A percentile compares a stretch with the other conserved stretches of the same genome.
These are phyloP conservation scores for Ptychoptera albimana DNA, from an alignment of 2,888 invertebrate species.

Conservation along the genomic window DNA sequence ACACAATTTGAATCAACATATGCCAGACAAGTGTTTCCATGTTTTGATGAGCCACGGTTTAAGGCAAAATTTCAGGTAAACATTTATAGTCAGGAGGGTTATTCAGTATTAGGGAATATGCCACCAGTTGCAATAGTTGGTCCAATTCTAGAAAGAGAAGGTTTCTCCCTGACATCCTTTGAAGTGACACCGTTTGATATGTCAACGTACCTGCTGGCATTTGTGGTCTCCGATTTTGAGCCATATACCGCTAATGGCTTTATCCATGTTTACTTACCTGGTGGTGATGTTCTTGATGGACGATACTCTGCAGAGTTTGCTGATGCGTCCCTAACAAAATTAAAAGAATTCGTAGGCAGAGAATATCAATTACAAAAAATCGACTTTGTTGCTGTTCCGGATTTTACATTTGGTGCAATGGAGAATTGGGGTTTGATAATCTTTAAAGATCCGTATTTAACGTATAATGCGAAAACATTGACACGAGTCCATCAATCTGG, in stretches of 20 bases:
- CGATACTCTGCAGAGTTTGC: slow-evolving; percentile 4
- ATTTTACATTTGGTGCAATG: slow-evolving; percentile 38
- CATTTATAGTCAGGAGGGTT: slow-evolving; percentile 18
- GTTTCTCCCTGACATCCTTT: too few relatives aligned
- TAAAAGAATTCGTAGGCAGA: slow-evolving; percentile 2
- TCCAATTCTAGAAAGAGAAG: neutral
- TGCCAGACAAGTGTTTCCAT: slow-evolving; percentile 47
- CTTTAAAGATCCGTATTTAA: slow-evolving; percentile 25
- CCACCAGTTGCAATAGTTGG: neutral
- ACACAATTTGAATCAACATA: slow-evolving; percentile 44
- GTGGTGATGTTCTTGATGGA: neutral
- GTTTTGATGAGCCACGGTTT: slow-evolving; percentile 48
- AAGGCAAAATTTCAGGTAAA: slow-evolving; percentile 44
- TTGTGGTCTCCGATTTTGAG: slow-evolving; percentile 36
- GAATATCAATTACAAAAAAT: slow-evolving; percentile 5
- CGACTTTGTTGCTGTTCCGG: slow-evolving; percentile 43
- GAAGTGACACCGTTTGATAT: slow-evolving; percentile 30
- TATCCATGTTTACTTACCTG: slow-evolving; percentile 2
- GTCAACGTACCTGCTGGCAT: slow-evolving; percentile 60
- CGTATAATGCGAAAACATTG: neutral
- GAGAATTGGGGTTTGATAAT: slow-evolving; percentile 43
- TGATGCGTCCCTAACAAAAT: neutral
- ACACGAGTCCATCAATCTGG: slow-evolving; percentile 26
- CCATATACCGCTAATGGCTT: slow-evolving; percentile 3
- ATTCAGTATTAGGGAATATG: neutral